phyloP scores from a whole-genome alignment of 2,888 invertebrate species.

The Amblyjoppa fuscipennis region DNA sequence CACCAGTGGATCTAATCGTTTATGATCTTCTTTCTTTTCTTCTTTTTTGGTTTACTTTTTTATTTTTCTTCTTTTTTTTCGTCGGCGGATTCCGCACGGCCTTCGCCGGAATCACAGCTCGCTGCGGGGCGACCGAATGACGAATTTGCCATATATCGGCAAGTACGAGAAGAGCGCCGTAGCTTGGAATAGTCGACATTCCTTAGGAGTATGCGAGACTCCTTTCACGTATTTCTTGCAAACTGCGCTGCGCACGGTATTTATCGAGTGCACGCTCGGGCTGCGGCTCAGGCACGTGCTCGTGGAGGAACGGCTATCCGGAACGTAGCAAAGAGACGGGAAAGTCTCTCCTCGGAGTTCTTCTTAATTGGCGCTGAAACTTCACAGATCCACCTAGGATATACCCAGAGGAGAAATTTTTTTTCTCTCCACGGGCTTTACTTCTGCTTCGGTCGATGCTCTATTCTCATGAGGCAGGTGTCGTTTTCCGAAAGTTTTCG shows the following conservation, averaged over 20 bases:
- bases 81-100: conserved; percentile 6
- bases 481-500: conserved; percentile 24
- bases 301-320: conserved; percentile 26
- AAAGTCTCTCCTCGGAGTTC: conserved; percentile 73
- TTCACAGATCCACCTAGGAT: conserved; percentile 55
- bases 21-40: conserved; percentile 1
- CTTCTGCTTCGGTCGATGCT: conserved; percentile 18
- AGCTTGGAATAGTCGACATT: conserved; percentile 24
- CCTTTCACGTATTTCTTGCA: conserved; percentile 35
- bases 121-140: background rate
- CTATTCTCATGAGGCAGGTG: conserved; percentile 49
- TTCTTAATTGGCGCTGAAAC: conserved; percentile 74
- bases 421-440: conserved; percentile 62
- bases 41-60: too few relatives aligned
- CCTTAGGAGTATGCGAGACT: background rate
- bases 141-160: background rate
- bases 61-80: conserved; percentile 15
- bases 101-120: background rate
- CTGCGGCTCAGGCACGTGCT: conserved; percentile 55
- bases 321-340: conserved; percentile 66
- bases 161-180: background rate
- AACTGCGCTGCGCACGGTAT: conserved; percentile 2
- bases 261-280: conserved; percentile 18
- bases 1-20: conserved; percentile 42
- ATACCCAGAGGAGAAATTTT: conserved; percentile 69